phyloP scores from a whole-genome alignment of 2,113 vertebrate species.

The Mobula hypostoma region DNA sequence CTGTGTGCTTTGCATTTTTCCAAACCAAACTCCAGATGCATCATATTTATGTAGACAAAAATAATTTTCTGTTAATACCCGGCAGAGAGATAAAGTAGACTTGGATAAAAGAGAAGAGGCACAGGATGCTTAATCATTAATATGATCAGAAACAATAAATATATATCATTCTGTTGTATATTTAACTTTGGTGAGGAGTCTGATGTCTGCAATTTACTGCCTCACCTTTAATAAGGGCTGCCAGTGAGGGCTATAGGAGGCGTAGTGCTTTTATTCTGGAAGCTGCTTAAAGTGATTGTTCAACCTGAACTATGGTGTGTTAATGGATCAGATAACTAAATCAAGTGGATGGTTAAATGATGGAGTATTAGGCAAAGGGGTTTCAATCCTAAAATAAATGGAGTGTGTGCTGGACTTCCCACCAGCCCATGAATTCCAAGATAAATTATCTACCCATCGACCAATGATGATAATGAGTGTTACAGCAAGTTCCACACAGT shows the following conservation, averaged over 20 bases:
- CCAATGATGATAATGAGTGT: not conserved
- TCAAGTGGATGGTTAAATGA: not conserved
- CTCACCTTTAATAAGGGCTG: not conserved
- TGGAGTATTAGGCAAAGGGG: not conserved
- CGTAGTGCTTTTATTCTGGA: not conserved
- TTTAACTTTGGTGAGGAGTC: not conserved
- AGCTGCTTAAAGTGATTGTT: not conserved
- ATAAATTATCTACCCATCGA: not conserved
- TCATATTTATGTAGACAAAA: not conserved
- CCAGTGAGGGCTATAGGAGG: not conserved
- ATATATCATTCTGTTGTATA: not conserved
- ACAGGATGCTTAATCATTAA: not conserved
- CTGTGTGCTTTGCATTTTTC: slow-evolving; percentile 15
- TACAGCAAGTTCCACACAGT: not conserved
- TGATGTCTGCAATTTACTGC: not conserved
- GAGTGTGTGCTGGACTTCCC: not conserved
- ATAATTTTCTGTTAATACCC: not conserved
- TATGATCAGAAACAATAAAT: slow-evolving; percentile 10
- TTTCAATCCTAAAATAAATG: not conserved
- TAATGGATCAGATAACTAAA: not conserved
- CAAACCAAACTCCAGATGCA: slow-evolving; percentile 22
- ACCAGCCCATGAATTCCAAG: not conserved
- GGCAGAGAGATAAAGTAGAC: not conserved
- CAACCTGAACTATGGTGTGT: not conserved
- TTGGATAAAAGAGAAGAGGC: not conserved